These are phyloP conservation scores for Sapayoa aenigma DNA, from an alignment of 2,113 vertebrate genomes.

Conservation along the genomic window DNA sequence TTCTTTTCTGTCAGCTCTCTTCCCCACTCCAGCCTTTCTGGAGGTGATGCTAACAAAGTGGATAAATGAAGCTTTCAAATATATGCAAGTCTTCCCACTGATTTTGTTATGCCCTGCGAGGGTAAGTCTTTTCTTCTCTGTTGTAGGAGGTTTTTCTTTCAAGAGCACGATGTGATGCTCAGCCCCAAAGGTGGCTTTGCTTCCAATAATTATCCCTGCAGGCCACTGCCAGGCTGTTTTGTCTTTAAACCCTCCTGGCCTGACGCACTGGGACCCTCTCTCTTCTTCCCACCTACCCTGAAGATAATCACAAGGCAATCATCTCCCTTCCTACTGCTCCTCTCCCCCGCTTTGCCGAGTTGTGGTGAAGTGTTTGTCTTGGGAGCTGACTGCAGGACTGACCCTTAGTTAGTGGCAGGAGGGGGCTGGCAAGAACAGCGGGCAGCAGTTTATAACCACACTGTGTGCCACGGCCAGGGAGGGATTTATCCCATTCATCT, in stretches of 20 bases:
- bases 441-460: too few species aligned
- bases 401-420: background rate
- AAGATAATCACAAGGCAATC: background rate
- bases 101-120: background rate
- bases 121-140: background rate
- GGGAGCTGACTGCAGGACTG: background rate
- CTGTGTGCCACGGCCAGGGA: background rate
- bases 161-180: background rate
- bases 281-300: background rate
- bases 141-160: background rate
- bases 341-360: background rate
- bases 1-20: background rate
- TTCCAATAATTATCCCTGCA: background rate
- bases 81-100: background rate
- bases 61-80: background rate
- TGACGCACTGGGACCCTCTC: background rate
- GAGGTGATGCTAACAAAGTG: background rate
- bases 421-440: background rate
- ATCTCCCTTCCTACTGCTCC: background rate
- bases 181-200: background rate
- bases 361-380: background rate
- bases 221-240: background rate
- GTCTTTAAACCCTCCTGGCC: background rate
- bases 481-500: background rate
- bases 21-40: rapidly evolving